These are phyloP conservation scores for Sisyra terminalis DNA, from an alignment of 2,888 invertebrate genomes.

Conservation along the genomic window DNA sequence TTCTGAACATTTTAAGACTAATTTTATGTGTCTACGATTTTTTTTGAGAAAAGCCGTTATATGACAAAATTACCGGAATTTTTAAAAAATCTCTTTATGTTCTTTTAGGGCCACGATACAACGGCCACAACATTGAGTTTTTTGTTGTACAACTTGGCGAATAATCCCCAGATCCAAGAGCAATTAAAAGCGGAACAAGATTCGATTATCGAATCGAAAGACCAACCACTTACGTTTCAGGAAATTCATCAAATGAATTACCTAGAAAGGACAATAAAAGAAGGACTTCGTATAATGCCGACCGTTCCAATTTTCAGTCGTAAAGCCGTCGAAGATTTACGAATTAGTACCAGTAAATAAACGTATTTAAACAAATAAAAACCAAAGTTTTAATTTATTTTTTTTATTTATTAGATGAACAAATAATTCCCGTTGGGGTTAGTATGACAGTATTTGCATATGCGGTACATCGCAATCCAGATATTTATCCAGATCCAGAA, in stretches of 20 bases:
- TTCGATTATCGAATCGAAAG: background rate
- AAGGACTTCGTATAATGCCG: background rate
- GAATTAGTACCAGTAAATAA: background rate
- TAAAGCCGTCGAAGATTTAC: background rate
- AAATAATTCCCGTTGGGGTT: too few species aligned
- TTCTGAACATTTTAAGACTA: too few species aligned
- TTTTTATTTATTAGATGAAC: too few species aligned
- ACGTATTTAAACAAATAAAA: too few species aligned
- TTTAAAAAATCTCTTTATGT: too few species aligned
- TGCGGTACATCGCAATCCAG: background rate
- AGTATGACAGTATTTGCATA: too few species aligned
- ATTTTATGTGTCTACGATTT: too few species aligned
- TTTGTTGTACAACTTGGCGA: background rate
- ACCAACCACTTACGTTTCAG: background rate
- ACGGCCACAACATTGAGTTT: background rate
- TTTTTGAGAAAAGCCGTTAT: too few species aligned
- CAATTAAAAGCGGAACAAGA: background rate
- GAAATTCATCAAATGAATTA: conserved; percentile 1
- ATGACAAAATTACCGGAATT: too few species aligned
- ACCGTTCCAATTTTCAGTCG: background rate
- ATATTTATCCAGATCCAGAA: conserved; percentile 1
- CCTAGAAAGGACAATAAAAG: conserved; percentile 2
- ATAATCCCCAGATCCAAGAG: conserved; percentile 1
- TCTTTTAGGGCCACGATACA: conserved; percentile 5
- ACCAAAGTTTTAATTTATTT: too few species aligned